Evolutionary conservation across 92 coral and sea anemone genomes (phyloP).

Genomic region (Nematostella vectensis): DNA sequence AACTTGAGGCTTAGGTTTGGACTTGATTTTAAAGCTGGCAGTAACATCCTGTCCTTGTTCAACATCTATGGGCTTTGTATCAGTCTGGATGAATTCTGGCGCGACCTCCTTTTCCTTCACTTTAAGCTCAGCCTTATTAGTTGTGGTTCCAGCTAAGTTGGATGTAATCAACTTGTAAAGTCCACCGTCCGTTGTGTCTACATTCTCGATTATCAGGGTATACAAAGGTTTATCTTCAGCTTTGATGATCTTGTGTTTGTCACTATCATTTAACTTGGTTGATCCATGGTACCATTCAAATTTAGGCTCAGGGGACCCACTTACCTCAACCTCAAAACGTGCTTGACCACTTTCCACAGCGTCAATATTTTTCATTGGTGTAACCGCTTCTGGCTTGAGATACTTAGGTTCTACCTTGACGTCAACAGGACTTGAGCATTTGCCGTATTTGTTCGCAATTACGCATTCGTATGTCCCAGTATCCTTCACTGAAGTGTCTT

Average conservation of each 20-base stretch:
- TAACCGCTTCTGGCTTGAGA: slow-evolving; percentile 51
- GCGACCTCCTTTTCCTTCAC: slow-evolving; percentile 57
- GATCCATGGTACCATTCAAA: slow-evolving; percentile 79
- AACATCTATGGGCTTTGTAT: slow-evolving; percentile 36
- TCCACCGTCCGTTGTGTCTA: slow-evolving; percentile 39
- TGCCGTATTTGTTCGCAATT: slow-evolving; percentile 62
- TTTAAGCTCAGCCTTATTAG: slow-evolving; percentile 59
- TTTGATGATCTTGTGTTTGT: slow-evolving; percentile 50
- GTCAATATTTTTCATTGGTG: slow-evolving; percentile 47
- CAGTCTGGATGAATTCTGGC: slow-evolving; percentile 48
- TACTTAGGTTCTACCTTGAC: slow-evolving; percentile 46
- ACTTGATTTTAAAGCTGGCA: slow-evolving; percentile 46
- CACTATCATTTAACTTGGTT: slow-evolving; percentile 50
- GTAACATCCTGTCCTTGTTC: slow-evolving; percentile 61
- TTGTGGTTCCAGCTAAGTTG: slow-evolving; percentile 64
- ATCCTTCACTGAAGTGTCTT: slow-evolving; percentile 50
- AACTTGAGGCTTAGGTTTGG: slow-evolving; percentile 74
- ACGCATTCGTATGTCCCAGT: slow-evolving; percentile 61
- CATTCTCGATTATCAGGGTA: slow-evolving; percentile 43
- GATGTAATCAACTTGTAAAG: slow-evolving; percentile 47
- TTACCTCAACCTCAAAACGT: slow-evolving; percentile 53
- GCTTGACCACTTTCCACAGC: slow-evolving; percentile 76
- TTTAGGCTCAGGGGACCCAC: slow-evolving; percentile 70
- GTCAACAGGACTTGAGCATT: slow-evolving; percentile 50
- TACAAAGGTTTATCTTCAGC: slow-evolving; percentile 32